Evolutionary conservation across 2,888 invertebrate genomes (phyloP), one percentile per base, ranked within the genome.

Genomic region (Tanytarsus gracilentus): DNA sequence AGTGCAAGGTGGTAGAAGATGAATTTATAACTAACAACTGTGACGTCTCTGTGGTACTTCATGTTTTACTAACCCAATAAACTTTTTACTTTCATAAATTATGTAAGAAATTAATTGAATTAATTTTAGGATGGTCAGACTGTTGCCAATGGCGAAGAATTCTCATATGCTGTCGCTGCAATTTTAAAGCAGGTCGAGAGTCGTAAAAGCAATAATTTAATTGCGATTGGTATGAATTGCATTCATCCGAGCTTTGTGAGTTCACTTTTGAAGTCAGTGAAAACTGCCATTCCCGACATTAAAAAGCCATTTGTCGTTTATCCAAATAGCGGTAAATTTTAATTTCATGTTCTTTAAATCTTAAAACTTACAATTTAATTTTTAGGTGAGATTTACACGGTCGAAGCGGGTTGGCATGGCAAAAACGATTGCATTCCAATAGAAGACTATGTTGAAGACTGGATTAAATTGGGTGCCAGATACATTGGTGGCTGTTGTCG

Each of bases 401-500:
- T 70, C 8, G 62, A 64, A 26, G 67, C 64, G 6, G 75, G 74
- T 51, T 86, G 87, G 87, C 81, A 82, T 64, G 83, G 85, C 63
- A 78, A 81, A 56, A 83, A 84, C 65, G 82, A 82, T 68, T 83
- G 82, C 69, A 81, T 83, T 64, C 79, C 85, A 1, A 79, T 92
- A 1, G 84, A 83, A 63, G 77, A 79, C 21, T 87, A 84, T 69
- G 81, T 92, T 7, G 78, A 80, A 18, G 83, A 85, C 66, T 96
- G 95, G 95, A 71, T 88, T 58, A 79, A 85, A 61, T 72, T 86
- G 49, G 94, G 94, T 1, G 88, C 88, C 30, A 80, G 80, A 59
- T 89, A 88, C 71, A 80, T 97, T 48, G 95, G 96, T 21, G 96
- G 96, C 0, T 97, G 96, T 68, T 97, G 96, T 71, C 79, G 92